Evolutionary conservation across 1,140 invertebrate species (phyloP), one percentile per base, ranked within the genome.

Genomic region (roundworm (Caenorhabditis elegans)): DNA sequence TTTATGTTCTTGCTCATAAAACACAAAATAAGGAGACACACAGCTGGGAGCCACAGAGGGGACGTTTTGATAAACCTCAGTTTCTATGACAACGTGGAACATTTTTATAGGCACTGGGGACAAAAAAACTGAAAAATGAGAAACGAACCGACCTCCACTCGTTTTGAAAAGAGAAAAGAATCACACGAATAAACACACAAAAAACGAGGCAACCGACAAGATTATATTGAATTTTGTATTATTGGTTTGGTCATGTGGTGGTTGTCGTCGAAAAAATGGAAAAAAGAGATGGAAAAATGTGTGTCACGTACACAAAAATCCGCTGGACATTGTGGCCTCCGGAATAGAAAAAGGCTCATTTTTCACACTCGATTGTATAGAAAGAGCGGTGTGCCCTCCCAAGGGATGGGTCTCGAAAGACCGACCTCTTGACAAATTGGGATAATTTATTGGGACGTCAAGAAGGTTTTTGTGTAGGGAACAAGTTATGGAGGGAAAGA

Each of bases 351-450:
- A 39, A 19, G 60, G 60, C 60, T 70, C 60, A 70, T 70, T 70
- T 70, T 70, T 70, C 34, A 70, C 60, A 70, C 60, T 70, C 60
- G 60, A 70, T 70, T 70, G 60, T 70, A 70, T 70, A 70, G 60
- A 70, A 55, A 26, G 51, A 39, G 60, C 39, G 39, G 39, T 43
- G 39, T 43, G 6, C n/a, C 28, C 34, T 70, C 60, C 60, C 60
- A 70, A 31, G 60, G 60, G 60, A 28, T 17, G 53, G 26, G 19
- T 22, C 31, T 70, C 34, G 60, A 70, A 70, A 70, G 19, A 22
- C 60, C 60, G 60, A 70, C 60, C 60, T 70, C 28, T 70, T 70
- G 60, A 70, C 60, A 70, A 70, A 70, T 70, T 70, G 60, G 60
- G 60, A 70, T 70, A 70, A 70, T 70, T 70, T 70, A 70, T 70